Percentiles rank a stretch among this genome's conserved stretches.
Evolutionary conservation across 1,140 invertebrate genomes (phyloP).

Genomic region (Myzus persicae): DNA sequence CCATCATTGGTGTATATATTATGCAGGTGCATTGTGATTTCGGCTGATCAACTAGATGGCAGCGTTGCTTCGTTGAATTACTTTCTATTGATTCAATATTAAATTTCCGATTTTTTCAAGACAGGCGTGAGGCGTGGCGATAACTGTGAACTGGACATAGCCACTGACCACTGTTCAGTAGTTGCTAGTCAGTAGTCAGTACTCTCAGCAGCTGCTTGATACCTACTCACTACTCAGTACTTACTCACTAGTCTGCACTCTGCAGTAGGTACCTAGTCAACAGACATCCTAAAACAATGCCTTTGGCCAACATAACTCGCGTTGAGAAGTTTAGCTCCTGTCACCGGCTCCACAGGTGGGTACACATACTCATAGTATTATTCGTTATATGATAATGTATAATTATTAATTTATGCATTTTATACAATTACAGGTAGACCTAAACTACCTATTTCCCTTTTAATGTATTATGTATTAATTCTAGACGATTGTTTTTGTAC

Average conservation of each 20-base stretch:
- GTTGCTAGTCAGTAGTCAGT: no score
- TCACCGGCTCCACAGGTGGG: conserved; percentile 63
- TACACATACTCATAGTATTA: not conserved
- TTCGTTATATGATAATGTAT: not conserved
- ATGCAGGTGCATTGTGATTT: no score
- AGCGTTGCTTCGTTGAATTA: not conserved
- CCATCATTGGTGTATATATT: not conserved
- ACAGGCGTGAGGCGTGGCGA: not conserved
- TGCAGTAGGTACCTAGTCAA: not conserved
- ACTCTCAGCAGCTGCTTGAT: no score
- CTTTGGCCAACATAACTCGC: conserved; percentile 62
- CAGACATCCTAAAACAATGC: not conserved
- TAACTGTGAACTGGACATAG: not conserved
- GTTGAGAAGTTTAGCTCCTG: conserved; percentile 63
- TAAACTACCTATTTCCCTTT: not conserved
- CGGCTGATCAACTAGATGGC: conserved; percentile 17
- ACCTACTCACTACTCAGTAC: not conserved
- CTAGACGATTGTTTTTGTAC: not conserved
- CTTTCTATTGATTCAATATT: conserved; percentile 32
- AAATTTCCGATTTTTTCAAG: not conserved
- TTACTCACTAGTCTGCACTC: no score
- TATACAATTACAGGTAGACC: not conserved
- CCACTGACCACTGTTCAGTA: not conserved
- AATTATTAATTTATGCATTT: not conserved
- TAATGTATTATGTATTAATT: not conserved